phyloP scores from a whole-genome alignment of 1,140 invertebrate species.

The Solen grandis region DNA sequence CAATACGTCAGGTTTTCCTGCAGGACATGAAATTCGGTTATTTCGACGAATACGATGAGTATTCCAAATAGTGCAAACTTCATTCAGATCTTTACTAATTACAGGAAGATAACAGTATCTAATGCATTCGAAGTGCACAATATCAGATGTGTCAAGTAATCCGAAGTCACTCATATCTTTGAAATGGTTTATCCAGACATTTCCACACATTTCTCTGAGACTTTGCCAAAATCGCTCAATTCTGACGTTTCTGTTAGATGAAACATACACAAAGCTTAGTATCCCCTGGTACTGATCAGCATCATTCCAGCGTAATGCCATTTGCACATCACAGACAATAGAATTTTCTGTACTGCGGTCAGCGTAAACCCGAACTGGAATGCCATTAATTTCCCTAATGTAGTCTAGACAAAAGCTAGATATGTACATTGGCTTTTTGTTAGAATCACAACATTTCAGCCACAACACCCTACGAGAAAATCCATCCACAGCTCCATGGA shows the following conservation, averaged over 20 bases:
- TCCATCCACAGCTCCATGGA: not conserved
- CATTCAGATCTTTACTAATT: not conserved
- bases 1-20: not conserved
- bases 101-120: not conserved
- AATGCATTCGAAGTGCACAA: not conserved
- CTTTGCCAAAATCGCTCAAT: conserved; percentile 3
- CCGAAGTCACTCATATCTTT: conserved; percentile 4
- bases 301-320: no score
- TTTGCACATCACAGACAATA: not conserved
- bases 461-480: conserved; percentile 3
- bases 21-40: not conserved
- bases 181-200: conserved; percentile 2
- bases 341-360: not conserved
- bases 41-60: no score
- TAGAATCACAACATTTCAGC: no score
- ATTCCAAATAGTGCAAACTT: not conserved
- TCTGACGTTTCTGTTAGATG: not conserved
- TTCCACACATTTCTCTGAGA: not conserved
- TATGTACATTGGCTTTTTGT: no score
- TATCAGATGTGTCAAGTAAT: not conserved
- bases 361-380: no score
- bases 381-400: no score
- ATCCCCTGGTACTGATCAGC: not conserved
- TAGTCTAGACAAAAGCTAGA: no score
- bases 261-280: conserved; percentile 1